phyloP scores from a whole-genome alignment of 2,113 vertebrate genomes.

The Ailuropoda melanoleuca region DNA sequence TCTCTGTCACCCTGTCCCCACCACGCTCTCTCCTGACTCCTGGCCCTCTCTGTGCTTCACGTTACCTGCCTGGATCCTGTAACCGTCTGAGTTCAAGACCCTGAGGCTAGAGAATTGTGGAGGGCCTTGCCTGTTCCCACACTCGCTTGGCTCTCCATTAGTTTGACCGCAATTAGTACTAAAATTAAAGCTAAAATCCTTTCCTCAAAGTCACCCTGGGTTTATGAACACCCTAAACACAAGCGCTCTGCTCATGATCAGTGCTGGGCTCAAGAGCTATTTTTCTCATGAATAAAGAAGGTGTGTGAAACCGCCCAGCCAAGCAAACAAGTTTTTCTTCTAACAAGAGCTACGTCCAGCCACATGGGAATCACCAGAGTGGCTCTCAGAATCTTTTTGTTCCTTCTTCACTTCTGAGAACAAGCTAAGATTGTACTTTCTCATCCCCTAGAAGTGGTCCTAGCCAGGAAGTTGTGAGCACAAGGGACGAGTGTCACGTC shows the following conservation, averaged over 20 bases:
- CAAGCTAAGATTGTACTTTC: background rate
- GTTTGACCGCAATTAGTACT: background rate
- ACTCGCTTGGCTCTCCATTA: slow-evolving; percentile 3
- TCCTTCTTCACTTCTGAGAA: background rate
- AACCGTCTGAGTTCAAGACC: background rate
- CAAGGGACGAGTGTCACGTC: background rate
- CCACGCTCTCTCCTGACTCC: background rate
- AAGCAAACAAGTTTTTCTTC: background rate
- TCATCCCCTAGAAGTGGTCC: background rate
- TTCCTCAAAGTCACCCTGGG: background rate
- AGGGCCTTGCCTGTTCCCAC: background rate
- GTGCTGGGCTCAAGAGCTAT: background rate
- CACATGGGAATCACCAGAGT: background rate
- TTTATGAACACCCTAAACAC: background rate
- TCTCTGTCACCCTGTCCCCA: background rate
- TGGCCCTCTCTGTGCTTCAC: rapidly evolving
- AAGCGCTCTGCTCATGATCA: background rate
- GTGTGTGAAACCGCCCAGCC: background rate
- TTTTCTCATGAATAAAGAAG: background rate
- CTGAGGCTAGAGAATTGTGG: background rate
- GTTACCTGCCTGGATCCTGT: background rate
- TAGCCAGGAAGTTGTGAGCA: background rate
- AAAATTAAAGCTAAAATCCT: background rate
- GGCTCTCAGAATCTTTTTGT: background rate
- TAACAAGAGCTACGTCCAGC: no score